Evolutionary conservation across 2,797 vertebrate genomes (phyloP), one percentile per base, ranked within the genome.

Genomic region (Typhlichthys eigenmanni): DNA sequence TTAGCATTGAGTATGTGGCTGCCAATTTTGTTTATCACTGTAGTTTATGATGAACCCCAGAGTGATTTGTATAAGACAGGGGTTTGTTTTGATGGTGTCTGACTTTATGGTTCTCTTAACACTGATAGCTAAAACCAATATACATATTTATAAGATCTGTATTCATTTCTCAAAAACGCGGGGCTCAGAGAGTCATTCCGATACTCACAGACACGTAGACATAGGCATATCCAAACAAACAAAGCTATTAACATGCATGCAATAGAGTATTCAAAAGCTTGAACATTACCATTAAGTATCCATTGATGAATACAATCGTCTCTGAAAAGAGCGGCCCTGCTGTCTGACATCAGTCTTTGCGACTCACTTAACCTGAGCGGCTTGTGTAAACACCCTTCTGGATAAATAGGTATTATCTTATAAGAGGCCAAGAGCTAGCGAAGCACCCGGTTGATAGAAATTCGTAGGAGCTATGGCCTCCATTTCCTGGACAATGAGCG

Each of bases 381-480:
- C 81, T 82, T 78, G 81, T 86, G 84, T 84, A 88, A 91, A 91
- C 85, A 86, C 74, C 73, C 69, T 7, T 55, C 71, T 74, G 83
- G 76, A 88, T 88, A 87, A 88, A 89, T 86, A 78, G 66, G 78
- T 77, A 82, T 89, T 85, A 88, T 88, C 87, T 88, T 79, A 82
- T 75, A 69, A 71, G 74, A 77, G 72, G 76, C 79, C 68, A 56
- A 64, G 74, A 75, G 80, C 68, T 45, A 73, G 71, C 49, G 76
- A 70, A 59, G 68, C 64, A 48, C 24, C 70, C 62, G 58, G 78
- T 68, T 73, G 78, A 81, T 69, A 74, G 78, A 78, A 85, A 87
- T 80, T 86, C 74, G 64, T 8, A 64, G 64, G 76, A 73, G 68
- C 79, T 62, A 79, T 81, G 6, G 48, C 82, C 81, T 84, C 82